Percentiles rank a stretch among this genome's conserved stretches.
Conservation (phyloP, 2,113 vertebrate species). For the Geococcyx californianus region DNA sequence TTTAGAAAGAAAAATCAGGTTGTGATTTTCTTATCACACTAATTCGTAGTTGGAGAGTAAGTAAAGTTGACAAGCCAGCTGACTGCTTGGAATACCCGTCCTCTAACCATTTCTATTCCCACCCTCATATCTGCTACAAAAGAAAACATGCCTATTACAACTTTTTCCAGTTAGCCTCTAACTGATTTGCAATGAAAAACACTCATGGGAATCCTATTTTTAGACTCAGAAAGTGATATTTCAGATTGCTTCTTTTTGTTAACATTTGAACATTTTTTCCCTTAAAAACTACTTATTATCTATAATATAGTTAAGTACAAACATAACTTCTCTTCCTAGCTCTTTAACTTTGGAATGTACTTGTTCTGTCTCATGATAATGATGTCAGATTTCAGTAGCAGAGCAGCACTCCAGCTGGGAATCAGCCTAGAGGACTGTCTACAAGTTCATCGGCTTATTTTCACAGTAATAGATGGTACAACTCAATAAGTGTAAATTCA, state of each 20-base stretch:
- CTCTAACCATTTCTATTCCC: neutral
- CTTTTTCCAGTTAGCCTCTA: neutral
- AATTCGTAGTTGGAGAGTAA: neutral
- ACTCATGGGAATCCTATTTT: neutral
- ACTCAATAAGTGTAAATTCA: neutral
- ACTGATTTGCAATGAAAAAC: neutral
- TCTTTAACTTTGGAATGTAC: neutral
- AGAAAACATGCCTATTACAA: neutral
- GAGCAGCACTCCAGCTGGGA: neutral
- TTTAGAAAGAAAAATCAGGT: neutral
- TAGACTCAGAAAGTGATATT: neutral
- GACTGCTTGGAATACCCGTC: neutral
- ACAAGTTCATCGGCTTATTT: neutral
- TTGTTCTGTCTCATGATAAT: neutral
- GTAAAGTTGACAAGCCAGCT: neutral
- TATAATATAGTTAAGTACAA: neutral
- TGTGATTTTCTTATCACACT: neutral
- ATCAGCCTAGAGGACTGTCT: neutral
- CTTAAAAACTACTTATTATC: neutral
- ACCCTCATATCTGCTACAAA: neutral
- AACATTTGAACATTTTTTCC: neutral
- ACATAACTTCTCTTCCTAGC: neutral
- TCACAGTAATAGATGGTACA: neutral
- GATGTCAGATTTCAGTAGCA: neutral
- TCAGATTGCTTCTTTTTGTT: neutral